A percentile compares a stretch with the other conserved stretches of the same genome.
phyloP scores from a whole-genome alignment of 1,140 invertebrate genomes.

The Macrosteles quadrilineatus region DNA sequence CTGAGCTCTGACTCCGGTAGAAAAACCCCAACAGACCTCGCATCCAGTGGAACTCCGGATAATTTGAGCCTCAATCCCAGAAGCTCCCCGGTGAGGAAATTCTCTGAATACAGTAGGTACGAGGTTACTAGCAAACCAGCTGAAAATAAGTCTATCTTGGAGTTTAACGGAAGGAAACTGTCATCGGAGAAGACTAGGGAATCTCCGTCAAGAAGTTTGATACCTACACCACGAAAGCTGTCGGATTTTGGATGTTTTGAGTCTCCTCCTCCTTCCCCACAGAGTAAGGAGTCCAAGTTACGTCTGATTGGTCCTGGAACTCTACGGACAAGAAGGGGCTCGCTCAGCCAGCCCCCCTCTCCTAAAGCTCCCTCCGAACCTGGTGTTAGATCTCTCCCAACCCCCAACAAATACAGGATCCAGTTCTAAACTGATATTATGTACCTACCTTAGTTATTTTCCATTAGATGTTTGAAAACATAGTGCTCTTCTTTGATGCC shows the following conservation, averaged over 20 bases:
- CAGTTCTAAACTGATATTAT: slow-evolving; percentile 42
- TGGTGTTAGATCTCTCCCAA: slow-evolving; percentile 42
- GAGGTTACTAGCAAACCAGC: slow-evolving; percentile 14
- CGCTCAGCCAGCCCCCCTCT: slow-evolving; percentile 37
- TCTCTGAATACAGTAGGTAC: slow-evolving; percentile 31
- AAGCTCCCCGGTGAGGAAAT: slow-evolving; percentile 31
- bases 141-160: slow-evolving; percentile 30
- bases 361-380: slow-evolving; percentile 30
- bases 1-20: slow-evolving; percentile 31
- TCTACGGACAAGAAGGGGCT: slow-evolving; percentile 39
- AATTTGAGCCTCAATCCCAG: slow-evolving; percentile 25
- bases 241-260: slow-evolving; percentile 41
- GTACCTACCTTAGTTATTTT: too few relatives aligned
- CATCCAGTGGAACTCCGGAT: slow-evolving; percentile 11
- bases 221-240: slow-evolving; percentile 43
- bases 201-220: slow-evolving; percentile 38
- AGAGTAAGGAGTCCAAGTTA: slow-evolving; percentile 41
- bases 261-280: slow-evolving; percentile 20
- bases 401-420: slow-evolving; percentile 46
- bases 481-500: too few relatives aligned
- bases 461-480: too few relatives aligned
- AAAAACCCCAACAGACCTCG: slow-evolving; percentile 33
- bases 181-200: slow-evolving; percentile 37
- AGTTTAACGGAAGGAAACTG: slow-evolving; percentile 31
- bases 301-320: slow-evolving; percentile 32